Percentiles rank a stretch among this genome's conserved stretches.
Evolutionary conservation across 2,113 vertebrate genomes (phyloP).

Genomic region (Petaurus breviceps): DNA sequence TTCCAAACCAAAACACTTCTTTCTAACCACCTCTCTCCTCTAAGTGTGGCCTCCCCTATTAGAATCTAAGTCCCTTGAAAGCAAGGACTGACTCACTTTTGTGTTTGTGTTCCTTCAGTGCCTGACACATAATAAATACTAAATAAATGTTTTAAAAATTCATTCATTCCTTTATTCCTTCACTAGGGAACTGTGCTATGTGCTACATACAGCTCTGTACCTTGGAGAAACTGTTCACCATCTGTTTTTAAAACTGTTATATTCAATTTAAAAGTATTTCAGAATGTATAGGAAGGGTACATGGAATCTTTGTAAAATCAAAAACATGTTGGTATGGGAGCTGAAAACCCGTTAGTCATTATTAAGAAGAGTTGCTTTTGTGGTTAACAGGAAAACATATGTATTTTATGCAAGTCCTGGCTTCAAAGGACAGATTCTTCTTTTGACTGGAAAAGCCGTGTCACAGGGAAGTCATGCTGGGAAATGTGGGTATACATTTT

Average conservation of each 20-base stretch:
- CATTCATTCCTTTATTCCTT: background rate
- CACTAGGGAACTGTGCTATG: background rate
- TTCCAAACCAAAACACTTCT: background rate
- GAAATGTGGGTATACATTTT: background rate
- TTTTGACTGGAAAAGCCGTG: background rate
- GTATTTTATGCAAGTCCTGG: background rate
- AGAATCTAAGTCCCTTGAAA: background rate
- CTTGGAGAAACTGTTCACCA: background rate
- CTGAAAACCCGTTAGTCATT: background rate
- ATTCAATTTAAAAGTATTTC: background rate
- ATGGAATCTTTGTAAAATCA: background rate
- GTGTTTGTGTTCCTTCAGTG: background rate
- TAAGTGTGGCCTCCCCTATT: background rate
- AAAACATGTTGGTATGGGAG: background rate
- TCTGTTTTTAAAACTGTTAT: background rate
- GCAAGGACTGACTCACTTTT: background rate
- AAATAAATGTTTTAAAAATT: conserved; percentile 1
- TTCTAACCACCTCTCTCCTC: background rate
- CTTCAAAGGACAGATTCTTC: background rate
- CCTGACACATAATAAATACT: background rate
- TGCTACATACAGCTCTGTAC: background rate
- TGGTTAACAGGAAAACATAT: conserved; percentile 19
- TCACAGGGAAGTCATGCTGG: background rate
- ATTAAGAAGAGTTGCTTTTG: conserved; percentile 15
- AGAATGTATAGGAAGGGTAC: background rate